Evolutionary conservation across 2,888 invertebrate species (phyloP).

Genomic region (Serripes groenlandicus): DNA sequence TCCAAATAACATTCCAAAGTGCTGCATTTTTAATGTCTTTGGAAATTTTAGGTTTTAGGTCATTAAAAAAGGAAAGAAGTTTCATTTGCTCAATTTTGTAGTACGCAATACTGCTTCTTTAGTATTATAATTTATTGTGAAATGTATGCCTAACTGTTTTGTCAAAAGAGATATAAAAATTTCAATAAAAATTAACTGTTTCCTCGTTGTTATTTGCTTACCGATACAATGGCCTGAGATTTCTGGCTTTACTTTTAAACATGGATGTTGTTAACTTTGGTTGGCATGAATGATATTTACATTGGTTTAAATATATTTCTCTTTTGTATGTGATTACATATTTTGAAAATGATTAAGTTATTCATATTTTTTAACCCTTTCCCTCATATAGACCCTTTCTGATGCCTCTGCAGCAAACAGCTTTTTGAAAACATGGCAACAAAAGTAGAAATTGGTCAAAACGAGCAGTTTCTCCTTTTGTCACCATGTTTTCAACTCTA

Average conservation of each 20-base stretch:
- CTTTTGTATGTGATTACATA: too few relatives aligned
- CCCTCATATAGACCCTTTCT: too few relatives aligned
- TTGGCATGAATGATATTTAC: background rate
- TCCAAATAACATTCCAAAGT: slow-evolving; percentile 19
- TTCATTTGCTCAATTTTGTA: slow-evolving; percentile 11
- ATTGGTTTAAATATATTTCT: too few relatives aligned
- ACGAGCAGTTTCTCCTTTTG: too few relatives aligned
- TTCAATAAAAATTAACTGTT: background rate
- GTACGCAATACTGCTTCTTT: slow-evolving; percentile 18
- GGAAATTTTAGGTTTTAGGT: background rate
- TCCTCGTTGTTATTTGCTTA: background rate
- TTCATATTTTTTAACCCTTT: too few relatives aligned
- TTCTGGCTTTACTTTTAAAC: slow-evolving; percentile 24
- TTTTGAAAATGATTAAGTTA: too few relatives aligned
- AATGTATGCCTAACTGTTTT: slow-evolving; percentile 2
- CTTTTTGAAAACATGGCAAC: too few relatives aligned
- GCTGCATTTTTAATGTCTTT: background rate
- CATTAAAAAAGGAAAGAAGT: background rate
- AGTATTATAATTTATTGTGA: slow-evolving; percentile 22
- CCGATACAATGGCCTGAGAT: slow-evolving; percentile 1
- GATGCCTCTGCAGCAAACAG: too few relatives aligned
- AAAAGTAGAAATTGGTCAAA: too few relatives aligned
- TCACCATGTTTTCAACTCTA: too few relatives aligned
- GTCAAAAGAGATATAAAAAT: slow-evolving; percentile 1
- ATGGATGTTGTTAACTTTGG: background rate